Evolutionary conservation across 2,888 invertebrate species (phyloP).

Genomic region (Ashinkailepas kermadecensis): DNA sequence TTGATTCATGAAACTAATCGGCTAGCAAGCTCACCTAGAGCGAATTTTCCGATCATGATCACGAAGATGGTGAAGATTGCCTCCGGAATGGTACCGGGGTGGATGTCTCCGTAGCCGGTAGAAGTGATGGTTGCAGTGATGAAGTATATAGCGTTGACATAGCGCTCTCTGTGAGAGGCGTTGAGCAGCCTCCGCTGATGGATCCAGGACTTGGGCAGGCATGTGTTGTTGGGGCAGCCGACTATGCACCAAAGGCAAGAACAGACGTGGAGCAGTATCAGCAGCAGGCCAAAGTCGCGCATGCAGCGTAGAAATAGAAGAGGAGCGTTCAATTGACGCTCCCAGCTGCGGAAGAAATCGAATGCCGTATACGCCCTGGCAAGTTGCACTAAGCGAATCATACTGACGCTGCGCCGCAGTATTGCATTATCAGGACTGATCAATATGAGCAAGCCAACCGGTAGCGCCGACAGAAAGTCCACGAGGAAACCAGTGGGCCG

Average conservation of each 20-base stretch:
- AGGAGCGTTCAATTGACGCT: not conserved
- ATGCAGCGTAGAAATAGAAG: not conserved
- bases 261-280: not conserved
- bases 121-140: not conserved
- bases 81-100: not conserved
- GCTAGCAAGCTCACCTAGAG: not conserved
- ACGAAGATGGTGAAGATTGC: not conserved
- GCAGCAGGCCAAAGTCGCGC: not conserved
- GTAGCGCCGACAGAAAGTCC: not conserved
- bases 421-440: not conserved
- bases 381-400: not conserved
- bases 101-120: not conserved
- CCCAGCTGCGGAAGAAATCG: not conserved
- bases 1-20: no score
- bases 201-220: not conserved
- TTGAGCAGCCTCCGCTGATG: not conserved
- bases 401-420: not conserved
- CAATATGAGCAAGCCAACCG: not conserved
- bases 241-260: not conserved
- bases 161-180: not conserved
- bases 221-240: not conserved
- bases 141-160: not conserved
- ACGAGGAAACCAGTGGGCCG: not conserved
- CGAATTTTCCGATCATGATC: conserved; percentile 6
- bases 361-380: not conserved